phyloP scores from a whole-genome alignment of 2,797 vertebrate species.

The Galagoides demidoff region DNA sequence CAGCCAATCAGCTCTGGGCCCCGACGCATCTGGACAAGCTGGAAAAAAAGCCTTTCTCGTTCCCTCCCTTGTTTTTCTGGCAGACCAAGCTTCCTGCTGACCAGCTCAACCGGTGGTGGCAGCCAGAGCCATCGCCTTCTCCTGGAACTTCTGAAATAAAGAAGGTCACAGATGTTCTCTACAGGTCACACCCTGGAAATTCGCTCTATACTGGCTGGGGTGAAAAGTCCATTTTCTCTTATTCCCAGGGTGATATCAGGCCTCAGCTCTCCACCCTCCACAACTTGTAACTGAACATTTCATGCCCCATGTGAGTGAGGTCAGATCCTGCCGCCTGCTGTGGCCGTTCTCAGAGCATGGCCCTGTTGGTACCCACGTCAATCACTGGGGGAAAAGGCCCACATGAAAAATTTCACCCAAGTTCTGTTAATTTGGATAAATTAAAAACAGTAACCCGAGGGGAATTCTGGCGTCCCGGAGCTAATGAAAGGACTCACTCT shows the following conservation, averaged over 20 bases:
- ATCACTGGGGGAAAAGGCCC: background rate
- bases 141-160: constrained; percentile 73
- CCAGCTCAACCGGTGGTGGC: constrained; percentile 47
- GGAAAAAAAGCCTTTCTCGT: constrained; percentile 47
- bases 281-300: background rate
- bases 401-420: background rate
- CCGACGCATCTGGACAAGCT: constrained; percentile 60
- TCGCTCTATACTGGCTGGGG: constrained; percentile 8
- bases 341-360: background rate
- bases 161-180: constrained; percentile 74
- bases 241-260: constrained; percentile 15
- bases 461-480: background rate
- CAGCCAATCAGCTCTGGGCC: constrained; percentile 30
- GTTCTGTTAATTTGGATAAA: background rate
- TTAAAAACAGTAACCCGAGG: background rate
- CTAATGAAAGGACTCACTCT: background rate
- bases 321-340: background rate
- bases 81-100: constrained; percentile 76
- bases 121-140: constrained; percentile 61
- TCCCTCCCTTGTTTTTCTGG: constrained; percentile 73
- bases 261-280: background rate
- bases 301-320: too few relatives aligned
- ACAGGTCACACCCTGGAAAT: constrained; percentile 73
- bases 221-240: constrained; percentile 51
- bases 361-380: background rate